Conservation (phyloP, 2,113 vertebrate genomes). For the Macrotus californicus region DNA sequence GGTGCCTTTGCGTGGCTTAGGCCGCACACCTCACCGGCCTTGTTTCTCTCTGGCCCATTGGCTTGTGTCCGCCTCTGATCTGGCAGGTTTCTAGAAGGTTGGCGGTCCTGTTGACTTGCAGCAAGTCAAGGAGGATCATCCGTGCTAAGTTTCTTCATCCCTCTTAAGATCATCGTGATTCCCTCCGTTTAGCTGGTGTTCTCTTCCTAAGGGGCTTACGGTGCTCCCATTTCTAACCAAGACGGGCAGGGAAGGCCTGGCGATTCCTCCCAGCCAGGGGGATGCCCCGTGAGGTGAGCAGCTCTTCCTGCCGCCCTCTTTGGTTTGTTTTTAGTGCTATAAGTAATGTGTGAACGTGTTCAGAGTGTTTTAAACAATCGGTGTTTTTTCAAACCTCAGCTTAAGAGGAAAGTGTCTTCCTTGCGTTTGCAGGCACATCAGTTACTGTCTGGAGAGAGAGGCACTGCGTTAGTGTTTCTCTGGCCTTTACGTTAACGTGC, state of each 20-base stretch:
- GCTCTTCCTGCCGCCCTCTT: not conserved
- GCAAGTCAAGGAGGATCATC: not conserved
- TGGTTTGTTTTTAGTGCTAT: not conserved
- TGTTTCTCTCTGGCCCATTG: not conserved
- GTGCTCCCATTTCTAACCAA: not conserved
- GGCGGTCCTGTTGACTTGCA: not conserved
- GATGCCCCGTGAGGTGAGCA: not conserved
- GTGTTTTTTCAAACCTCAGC: not conserved
- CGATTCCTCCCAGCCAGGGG: not conserved
- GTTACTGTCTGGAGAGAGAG: not conserved
- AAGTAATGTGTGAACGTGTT: not conserved
- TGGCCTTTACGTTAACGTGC: not conserved
- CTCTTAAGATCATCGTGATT: not conserved
- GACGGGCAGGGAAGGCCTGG: not conserved
- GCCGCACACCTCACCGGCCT: too few relatives aligned
- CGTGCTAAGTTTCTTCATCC: not conserved
- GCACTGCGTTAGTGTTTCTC: rapidly evolving
- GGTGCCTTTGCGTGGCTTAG: not conserved
- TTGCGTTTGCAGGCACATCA: not conserved
- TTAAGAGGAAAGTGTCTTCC: not conserved
- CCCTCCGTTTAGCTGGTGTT: not conserved
- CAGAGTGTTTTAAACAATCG: not conserved
- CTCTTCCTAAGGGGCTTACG: not conserved
- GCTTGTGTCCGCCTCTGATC: not conserved
- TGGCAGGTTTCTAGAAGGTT: not conserved